These are phyloP conservation scores for Tragelaphus scriptus DNA, from an alignment of 2,113 vertebrate genomes.

Conservation along the genomic window DNA sequence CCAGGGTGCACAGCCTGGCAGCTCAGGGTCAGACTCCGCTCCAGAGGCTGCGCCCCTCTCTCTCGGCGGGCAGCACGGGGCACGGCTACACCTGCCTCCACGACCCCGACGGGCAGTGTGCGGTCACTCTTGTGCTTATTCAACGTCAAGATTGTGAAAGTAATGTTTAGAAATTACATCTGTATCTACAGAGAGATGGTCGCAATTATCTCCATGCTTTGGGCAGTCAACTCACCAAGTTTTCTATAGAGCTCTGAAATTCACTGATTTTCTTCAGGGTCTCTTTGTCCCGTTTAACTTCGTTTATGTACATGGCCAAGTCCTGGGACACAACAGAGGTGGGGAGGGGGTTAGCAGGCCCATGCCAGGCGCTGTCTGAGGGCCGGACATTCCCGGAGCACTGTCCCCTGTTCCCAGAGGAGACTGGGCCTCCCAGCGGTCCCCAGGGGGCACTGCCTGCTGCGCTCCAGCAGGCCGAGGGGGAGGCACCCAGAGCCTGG, in stretches of 20 bases:
- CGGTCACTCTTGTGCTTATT: fast-evolving
- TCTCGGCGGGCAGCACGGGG: fast-evolving
- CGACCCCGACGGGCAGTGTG: fast-evolving
- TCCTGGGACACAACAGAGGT: slow-evolving; percentile 80
- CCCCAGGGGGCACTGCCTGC: slow-evolving; percentile 39
- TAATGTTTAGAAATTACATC: fast-evolving
- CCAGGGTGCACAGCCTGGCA: not conserved
- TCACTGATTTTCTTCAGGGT: slow-evolving; percentile 98
- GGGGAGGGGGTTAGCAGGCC: not conserved
- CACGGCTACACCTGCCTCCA: fast-evolving
- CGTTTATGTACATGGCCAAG: slow-evolving; percentile 98
- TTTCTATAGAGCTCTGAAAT: slow-evolving; percentile 98
- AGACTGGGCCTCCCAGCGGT: not conserved
- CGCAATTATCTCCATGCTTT: fast-evolving
- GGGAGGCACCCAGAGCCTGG: not conserved
- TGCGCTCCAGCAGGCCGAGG: not conserved
- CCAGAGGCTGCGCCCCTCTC: not conserved
- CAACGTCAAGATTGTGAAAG: fast-evolving
- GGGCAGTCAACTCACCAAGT: slow-evolving; percentile 82
- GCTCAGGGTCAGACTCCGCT: not conserved
- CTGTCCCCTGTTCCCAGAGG: not conserved
- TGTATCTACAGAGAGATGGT: not conserved
- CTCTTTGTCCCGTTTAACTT: slow-evolving; percentile 98
- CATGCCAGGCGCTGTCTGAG: fast-evolving
- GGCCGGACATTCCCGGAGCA: fast-evolving